Percentiles rank a stretch among this genome's conserved stretches.
Conservation (phyloP, 1,140 invertebrate genomes). For the Lucilia sericata region DNA sequence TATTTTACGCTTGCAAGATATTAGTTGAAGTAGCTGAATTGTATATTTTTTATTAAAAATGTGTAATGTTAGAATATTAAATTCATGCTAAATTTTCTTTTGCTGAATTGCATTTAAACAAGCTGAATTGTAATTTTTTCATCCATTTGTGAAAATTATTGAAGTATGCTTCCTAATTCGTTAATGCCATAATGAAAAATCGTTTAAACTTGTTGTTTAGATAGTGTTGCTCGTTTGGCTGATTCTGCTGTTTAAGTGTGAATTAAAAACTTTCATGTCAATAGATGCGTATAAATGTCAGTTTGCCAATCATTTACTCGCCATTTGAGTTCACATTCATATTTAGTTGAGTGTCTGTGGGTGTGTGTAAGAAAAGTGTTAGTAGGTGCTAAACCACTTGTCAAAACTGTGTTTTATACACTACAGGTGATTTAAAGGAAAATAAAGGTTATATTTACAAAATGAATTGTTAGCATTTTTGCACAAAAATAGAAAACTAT, state of each 20-base stretch:
- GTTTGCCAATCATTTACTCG: slow-evolving; percentile 20
- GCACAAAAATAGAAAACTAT: too few relatives aligned
- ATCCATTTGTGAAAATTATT: too few relatives aligned
- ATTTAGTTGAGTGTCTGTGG: background rate
- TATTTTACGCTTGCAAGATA: too few relatives aligned
- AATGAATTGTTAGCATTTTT: background rate
- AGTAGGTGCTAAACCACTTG: slow-evolving; percentile 2
- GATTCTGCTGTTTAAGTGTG: background rate
- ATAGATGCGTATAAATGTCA: slow-evolving; percentile 16
- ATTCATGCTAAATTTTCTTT: too few relatives aligned
- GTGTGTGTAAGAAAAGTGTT: background rate
- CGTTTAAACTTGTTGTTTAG: background rate
- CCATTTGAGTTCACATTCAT: background rate
- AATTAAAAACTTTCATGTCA: slow-evolving; percentile 7
- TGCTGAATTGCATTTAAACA: too few relatives aligned
- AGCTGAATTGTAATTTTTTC: too few relatives aligned
- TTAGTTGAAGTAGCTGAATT: too few relatives aligned
- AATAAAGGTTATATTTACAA: background rate
- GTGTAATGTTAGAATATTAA: too few relatives aligned
- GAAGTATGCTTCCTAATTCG: too few relatives aligned
- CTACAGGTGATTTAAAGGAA: background rate
- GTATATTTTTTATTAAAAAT: too few relatives aligned
- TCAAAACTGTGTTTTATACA: background rate
- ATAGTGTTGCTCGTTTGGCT: background rate
- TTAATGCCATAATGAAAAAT: too few relatives aligned